These are phyloP conservation scores for Polietes domitor DNA, from an alignment of 2,888 invertebrate genomes.

Conservation along the genomic window DNA sequence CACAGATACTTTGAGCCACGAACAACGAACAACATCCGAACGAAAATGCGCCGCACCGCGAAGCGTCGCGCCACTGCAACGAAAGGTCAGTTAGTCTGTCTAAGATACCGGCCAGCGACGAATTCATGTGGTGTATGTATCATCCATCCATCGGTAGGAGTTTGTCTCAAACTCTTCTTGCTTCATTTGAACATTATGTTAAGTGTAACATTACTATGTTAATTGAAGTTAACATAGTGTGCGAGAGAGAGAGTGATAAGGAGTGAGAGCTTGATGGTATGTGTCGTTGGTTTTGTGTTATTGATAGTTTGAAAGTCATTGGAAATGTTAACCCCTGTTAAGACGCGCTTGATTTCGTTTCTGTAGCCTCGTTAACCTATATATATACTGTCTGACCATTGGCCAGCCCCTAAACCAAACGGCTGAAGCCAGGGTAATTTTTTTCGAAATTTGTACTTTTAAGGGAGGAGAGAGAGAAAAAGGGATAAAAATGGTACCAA, in stretches of 20 bases:
- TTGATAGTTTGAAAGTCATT: constrained; percentile 33
- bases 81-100: constrained; percentile 47
- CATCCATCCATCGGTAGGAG: not conserved
- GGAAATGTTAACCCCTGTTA: not conserved
- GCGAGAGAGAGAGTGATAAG: constrained; percentile 7
- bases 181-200: not conserved
- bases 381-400: too few relatives aligned
- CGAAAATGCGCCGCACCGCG: not conserved
- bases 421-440: too few relatives aligned
- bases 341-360: too few relatives aligned
- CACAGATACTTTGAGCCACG: constrained; percentile 35
- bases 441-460: too few relatives aligned
- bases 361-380: too few relatives aligned
- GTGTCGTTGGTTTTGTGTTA: not conserved
- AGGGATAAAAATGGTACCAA: too few relatives aligned
- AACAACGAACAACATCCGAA: not conserved
- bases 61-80: constrained; percentile 6
- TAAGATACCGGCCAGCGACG: not conserved
- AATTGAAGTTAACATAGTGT: not conserved
- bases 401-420: too few relatives aligned
- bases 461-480: too few relatives aligned
- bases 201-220: not conserved
- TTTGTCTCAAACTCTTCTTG: not conserved
- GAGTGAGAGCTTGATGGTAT: not conserved
- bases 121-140: too few relatives aligned